Evolutionary conservation across 2,797 vertebrate species (phyloP).

Genomic region (Serranus cabrilla): DNA sequence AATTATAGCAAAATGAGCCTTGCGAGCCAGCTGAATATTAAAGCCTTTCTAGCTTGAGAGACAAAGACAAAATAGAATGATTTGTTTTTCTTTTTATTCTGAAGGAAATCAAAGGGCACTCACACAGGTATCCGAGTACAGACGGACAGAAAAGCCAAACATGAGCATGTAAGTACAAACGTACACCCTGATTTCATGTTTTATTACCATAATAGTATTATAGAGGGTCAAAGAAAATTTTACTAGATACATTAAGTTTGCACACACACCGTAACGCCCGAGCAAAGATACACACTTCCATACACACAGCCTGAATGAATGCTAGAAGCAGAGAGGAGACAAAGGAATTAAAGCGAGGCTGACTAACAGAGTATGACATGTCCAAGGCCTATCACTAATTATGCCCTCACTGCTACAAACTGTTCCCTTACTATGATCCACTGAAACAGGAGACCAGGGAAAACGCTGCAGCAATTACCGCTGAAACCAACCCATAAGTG

Average conservation of each 20-base stretch:
- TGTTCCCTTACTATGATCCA: constrained; percentile 67
- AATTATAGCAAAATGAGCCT: constrained; percentile 58
- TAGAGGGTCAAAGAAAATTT: constrained; percentile 13
- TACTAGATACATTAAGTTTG: constrained; percentile 28
- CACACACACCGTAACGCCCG: constrained; percentile 28
- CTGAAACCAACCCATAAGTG: constrained; percentile 31
- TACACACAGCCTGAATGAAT: constrained; percentile 50
- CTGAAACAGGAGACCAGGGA: constrained; percentile 51
- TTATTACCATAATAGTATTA: constrained; percentile 1
- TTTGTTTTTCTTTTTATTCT: constrained; percentile 47
- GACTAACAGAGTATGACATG: constrained; percentile 79
- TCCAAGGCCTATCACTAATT: constrained; percentile 81
- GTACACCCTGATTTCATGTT: not conserved
- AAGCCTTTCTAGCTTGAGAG: constrained; percentile 30
- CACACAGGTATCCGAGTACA: constrained; percentile 9
- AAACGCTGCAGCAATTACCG: constrained; percentile 50
- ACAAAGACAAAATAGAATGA: constrained; percentile 25
- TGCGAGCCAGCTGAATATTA: constrained; percentile 26
- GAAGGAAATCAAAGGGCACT: constrained; percentile 47
- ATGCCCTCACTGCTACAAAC: constrained; percentile 73
- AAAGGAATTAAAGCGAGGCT: constrained; percentile 70
- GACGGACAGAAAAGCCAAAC: not conserved
- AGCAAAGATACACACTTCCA: constrained; percentile 47
- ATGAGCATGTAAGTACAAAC: not conserved
- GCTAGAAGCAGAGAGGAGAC: constrained; percentile 67